These are phyloP conservation scores for Drosophila obscura DNA, from an alignment of 1,140 invertebrate genomes.

Conservation along the genomic window DNA sequence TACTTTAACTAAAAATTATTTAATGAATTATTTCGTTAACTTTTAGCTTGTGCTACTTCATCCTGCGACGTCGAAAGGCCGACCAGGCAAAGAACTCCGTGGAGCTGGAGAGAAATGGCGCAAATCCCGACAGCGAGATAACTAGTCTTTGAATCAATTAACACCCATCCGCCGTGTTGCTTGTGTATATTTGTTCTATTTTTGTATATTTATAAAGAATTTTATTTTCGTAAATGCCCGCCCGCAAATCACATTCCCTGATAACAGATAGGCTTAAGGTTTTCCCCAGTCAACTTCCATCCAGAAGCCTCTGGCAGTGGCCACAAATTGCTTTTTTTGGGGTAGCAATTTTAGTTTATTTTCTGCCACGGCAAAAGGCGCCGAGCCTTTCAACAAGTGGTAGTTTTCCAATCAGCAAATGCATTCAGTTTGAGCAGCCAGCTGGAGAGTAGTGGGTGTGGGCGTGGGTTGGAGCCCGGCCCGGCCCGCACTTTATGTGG, in stretches of 20 bases:
- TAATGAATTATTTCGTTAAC: not conserved
- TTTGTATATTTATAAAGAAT: slow-evolving; percentile 24
- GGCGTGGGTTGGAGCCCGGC: slow-evolving; percentile 34
- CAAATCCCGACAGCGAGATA: slow-evolving; percentile 67
- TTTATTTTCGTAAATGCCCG: slow-evolving; percentile 32
- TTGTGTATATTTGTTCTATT: slow-evolving; percentile 41
- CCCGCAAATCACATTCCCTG: slow-evolving; percentile 18
- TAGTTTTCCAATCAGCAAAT: slow-evolving; percentile 83
- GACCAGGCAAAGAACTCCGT: slow-evolving; percentile 39
- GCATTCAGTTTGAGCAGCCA: slow-evolving; percentile 80
- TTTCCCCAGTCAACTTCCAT: not conserved
- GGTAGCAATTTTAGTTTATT: slow-evolving; percentile 28
- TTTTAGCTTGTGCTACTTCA: slow-evolving; percentile 64
- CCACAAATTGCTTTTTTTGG: slow-evolving; percentile 40
- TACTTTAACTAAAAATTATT: not conserved
- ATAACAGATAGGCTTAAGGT: not conserved
- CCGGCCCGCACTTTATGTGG: slow-evolving; percentile 22
- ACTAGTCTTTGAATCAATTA: slow-evolving; percentile 71
- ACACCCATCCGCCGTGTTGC: slow-evolving; percentile 13
- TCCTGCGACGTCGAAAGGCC: slow-evolving; percentile 59
- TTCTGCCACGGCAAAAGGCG: not conserved
- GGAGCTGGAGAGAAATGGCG: slow-evolving; percentile 56
- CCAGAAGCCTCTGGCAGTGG: slow-evolving; percentile 8
- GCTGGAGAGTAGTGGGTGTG: slow-evolving; percentile 34
- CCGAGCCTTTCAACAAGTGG: slow-evolving; percentile 40